Conservation (phyloP, 2,888 invertebrate genomes). For the Yponomeuta plumbellus region DNA sequence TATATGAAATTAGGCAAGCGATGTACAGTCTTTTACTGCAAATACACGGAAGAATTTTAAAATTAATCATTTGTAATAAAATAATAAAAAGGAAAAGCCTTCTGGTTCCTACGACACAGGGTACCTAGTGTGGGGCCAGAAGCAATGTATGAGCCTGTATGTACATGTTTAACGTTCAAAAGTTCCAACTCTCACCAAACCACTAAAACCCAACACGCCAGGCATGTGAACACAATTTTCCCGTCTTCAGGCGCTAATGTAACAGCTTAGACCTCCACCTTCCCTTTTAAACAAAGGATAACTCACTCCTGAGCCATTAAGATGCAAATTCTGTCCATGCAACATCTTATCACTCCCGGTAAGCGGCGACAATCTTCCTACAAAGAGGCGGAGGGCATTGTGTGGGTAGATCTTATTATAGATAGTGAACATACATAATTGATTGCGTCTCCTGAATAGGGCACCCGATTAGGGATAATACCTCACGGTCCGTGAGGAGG, state of each 20-base stretch:
- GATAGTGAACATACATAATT: slow-evolving; percentile 29
- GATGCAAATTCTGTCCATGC: background rate
- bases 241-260: background rate
- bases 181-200: no score
- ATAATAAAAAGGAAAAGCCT: no score
- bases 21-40: no score
- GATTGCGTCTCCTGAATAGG: slow-evolving; percentile 1
- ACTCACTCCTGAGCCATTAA: background rate
- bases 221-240: background rate
- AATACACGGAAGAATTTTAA: no score
- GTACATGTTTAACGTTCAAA: no score
- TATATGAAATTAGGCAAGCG: no score
- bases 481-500: background rate
- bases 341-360: background rate
- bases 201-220: background rate
- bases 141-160: no score
- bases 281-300: background rate
- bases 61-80: no score
- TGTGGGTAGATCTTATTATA: slow-evolving; percentile 48
- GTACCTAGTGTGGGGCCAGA: no score
- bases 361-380: background rate
- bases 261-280: background rate
- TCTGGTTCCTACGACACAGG: no score
- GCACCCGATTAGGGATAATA: background rate
- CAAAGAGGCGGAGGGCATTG: slow-evolving; percentile 4